Evolutionary conservation across 1,140 invertebrate genomes (phyloP).

Genomic region (Drosophila guanche): DNA sequence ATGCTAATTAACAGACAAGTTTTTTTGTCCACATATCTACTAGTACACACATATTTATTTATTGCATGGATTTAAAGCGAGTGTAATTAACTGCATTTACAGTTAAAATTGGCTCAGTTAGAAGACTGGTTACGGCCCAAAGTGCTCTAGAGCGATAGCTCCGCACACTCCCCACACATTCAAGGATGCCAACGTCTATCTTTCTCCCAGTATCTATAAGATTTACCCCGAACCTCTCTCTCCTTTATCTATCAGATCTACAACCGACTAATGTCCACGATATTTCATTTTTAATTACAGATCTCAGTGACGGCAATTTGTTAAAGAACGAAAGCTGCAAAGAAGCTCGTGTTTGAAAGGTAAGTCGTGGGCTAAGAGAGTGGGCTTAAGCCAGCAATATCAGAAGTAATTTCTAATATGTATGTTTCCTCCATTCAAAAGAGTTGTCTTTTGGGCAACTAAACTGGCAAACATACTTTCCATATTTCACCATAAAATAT

Average conservation of each 20-base stretch:
- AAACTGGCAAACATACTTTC: not conserved
- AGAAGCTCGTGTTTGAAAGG: slow-evolving; percentile 55
- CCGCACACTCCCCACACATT: slow-evolving; percentile 1
- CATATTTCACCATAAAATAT: slow-evolving; percentile 53
- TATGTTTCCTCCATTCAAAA: too few relatives aligned
- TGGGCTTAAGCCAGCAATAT: too few relatives aligned
- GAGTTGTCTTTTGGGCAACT: slow-evolving; percentile 16
- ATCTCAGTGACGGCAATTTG: slow-evolving; percentile 51
- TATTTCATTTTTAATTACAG: slow-evolving; percentile 66
- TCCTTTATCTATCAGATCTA: too few relatives aligned
- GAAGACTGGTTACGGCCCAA: slow-evolving; percentile 24
- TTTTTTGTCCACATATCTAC: slow-evolving; percentile 18
- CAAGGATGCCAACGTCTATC: slow-evolving; percentile 3
- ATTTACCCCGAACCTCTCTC: too few relatives aligned
- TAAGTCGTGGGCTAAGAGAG: slow-evolving; percentile 22
- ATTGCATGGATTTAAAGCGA: slow-evolving; percentile 14
- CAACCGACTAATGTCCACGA: slow-evolving; percentile 51
- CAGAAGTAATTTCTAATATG: too few relatives aligned
- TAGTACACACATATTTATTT: slow-evolving; percentile 39
- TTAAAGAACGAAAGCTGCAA: slow-evolving; percentile 20
- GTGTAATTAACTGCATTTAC: slow-evolving; percentile 55
- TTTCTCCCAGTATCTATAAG: too few relatives aligned
- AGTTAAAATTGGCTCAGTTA: slow-evolving; percentile 50
- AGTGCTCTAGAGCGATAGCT: not conserved
- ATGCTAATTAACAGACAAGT: slow-evolving; percentile 54